Evolutionary conservation across 2,888 invertebrate species (phyloP), one percentile per base, ranked within the genome.

Genomic region (Theretra japonica): DNA sequence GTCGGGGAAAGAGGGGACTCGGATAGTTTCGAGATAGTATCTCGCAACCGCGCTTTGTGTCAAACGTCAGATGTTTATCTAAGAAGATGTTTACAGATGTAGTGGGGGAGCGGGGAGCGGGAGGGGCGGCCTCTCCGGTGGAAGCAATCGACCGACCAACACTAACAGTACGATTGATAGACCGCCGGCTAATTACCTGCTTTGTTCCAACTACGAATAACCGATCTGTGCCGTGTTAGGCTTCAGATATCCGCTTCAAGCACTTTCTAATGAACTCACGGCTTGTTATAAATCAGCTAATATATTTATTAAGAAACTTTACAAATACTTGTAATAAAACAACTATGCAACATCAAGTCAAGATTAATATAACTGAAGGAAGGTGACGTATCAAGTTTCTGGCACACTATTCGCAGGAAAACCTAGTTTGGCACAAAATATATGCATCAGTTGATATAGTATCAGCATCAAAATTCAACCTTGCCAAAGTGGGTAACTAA

Each of bases 11-110:
- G 83, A 81, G 82, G 82, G 86, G 82, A 84, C 83, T 82, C 86
- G 85, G 88, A 91, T 92, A 92, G 93, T 93, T 92, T 89, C 80
- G 87, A 92, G 94, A 94, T 94, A 85, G 79, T 88, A 94, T 94
- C 93, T 87, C 84, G 90, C 90, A 91, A 91, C 92, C 93, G 92
- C 91, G 93, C 93, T 94, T 94, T 94, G 94, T 94, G 94, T 93
- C 94, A 94, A 93, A 92, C 93, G 94, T 93, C 94, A 93, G 94
- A 94, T 94, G 83, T 73, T 90, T 92, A 94, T 94, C 94, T 86
- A 75, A 53, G 83, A 83, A 92, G 92, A 94, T 93, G 93, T 94
- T 94, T 94, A 93, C 94, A 94, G 94, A 94, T 94, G 94, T 93
- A 90, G 88, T 87, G 85, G 88, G 89, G 91, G 8, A 41, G 41